These are phyloP conservation scores for Trissonchulus latispiculum DNA, from an alignment of 2,888 invertebrate genomes.

Conservation along the genomic window DNA sequence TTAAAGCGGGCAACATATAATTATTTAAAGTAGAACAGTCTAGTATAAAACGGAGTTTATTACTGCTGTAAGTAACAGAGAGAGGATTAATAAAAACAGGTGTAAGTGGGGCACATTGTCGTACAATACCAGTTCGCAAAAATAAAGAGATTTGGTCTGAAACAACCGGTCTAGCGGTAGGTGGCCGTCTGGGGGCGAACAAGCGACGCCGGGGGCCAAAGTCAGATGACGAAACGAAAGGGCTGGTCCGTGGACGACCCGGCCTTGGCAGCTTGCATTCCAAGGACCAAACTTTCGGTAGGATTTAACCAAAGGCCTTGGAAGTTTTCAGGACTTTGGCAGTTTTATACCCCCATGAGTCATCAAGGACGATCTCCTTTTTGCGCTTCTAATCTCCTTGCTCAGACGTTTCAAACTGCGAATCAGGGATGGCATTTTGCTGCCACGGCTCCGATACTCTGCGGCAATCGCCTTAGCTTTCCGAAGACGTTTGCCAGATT, in stretches of 20 bases:
- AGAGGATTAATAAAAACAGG: neutral
- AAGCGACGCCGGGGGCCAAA: neutral
- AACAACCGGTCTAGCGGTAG: too few species aligned
- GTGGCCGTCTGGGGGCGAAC: neutral
- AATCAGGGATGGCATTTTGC: neutral
- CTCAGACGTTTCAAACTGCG: neutral
- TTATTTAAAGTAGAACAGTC: neutral
- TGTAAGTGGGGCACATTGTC: neutral
- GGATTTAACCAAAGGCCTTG: neutral
- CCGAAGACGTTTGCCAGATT: neutral
- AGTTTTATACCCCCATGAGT: neutral
- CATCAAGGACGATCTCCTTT: neutral
- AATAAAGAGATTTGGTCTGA: too few species aligned
- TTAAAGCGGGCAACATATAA: constrained; percentile 3
- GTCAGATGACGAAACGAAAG: neutral
- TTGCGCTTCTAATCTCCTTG: neutral
- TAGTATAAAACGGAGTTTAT: constrained; percentile 5
- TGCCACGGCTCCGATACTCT: neutral
- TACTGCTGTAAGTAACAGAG: neutral
- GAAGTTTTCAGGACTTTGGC: neutral
- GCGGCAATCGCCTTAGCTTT: neutral
- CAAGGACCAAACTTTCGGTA: constrained; percentile 2
- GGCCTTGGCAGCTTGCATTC: neutral
- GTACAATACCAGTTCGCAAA: neutral
- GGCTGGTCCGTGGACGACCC: neutral